Evolutionary conservation across 2,113 vertebrate species (phyloP).

Genomic region (Phyllostomus discolor): DNA sequence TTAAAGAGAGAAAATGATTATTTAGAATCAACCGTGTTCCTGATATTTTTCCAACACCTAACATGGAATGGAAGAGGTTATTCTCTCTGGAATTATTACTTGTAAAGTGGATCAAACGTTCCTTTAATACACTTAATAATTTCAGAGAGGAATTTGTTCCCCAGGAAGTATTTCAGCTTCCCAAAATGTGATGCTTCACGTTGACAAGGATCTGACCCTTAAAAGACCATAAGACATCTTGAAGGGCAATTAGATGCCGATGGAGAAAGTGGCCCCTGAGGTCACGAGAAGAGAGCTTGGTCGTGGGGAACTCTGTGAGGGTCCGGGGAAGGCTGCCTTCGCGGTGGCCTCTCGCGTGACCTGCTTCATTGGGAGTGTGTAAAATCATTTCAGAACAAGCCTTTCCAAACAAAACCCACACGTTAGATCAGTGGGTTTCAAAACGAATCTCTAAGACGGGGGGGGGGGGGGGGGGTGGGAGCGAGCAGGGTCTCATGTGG

Average conservation of each 20-base stretch:
- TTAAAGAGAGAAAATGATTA: neutral
- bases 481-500: rapidly evolving
- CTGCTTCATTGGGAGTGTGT: too few relatives aligned
- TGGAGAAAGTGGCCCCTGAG: neutral
- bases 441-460: rapidly evolving
- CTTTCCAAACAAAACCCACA: neutral
- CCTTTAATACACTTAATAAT: neutral
- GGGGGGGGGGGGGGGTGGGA: neutral
- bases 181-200: neutral
- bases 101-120: neutral
- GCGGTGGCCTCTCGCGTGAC: neutral
- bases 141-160: neutral
- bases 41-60: neutral
- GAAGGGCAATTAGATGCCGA: neutral
- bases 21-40: neutral
- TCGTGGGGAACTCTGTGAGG: too few relatives aligned
- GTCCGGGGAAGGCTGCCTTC: too few relatives aligned
- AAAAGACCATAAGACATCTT: neutral
- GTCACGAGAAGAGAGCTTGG: neutral
- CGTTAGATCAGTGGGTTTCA: neutral
- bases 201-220: neutral
- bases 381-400: neutral
- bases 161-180: neutral
- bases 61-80: neutral
- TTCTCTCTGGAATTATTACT: neutral